These are phyloP conservation scores for Plutomurus gul DNA, from an alignment of 1,140 invertebrate species.

Conservation along the genomic window DNA sequence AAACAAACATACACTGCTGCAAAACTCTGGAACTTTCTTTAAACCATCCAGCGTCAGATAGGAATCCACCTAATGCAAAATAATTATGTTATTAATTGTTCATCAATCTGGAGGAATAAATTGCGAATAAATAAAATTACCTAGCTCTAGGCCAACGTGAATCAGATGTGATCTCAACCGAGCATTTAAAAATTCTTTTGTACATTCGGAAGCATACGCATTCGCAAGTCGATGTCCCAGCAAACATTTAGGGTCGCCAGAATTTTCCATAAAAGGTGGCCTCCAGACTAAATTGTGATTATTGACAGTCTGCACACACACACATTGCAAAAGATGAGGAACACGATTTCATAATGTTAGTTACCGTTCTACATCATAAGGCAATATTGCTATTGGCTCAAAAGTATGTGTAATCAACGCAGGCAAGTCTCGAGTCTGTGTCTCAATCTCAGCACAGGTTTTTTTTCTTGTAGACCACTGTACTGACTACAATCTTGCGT, in stretches of 20 bases:
- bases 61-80: slow-evolving; percentile 67
- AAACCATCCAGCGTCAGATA: slow-evolving; percentile 85
- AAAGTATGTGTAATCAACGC: not conserved
- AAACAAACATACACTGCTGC: slow-evolving; percentile 61
- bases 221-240: not conserved
- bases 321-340: not conserved
- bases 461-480: not conserved
- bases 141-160: not conserved
- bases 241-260: not conserved
- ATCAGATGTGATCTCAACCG: not conserved
- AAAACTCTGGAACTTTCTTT: slow-evolving; percentile 70
- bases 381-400: too few species aligned
- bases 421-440: not conserved
- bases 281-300: not conserved
- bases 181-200: slow-evolving; percentile 26
- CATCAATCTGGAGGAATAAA: not conserved
- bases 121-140: not conserved
- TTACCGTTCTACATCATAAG: not conserved
- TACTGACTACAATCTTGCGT: too few species aligned
- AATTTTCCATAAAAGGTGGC: not conserved
- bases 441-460: not conserved
- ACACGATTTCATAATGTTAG: not conserved
- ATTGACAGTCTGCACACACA: not conserved
- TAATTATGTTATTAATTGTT: not conserved
- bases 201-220: not conserved